Evolutionary conservation across 2,888 invertebrate species (phyloP), one percentile per base, ranked within the genome.

Genomic region (Entomobrya proxima): DNA sequence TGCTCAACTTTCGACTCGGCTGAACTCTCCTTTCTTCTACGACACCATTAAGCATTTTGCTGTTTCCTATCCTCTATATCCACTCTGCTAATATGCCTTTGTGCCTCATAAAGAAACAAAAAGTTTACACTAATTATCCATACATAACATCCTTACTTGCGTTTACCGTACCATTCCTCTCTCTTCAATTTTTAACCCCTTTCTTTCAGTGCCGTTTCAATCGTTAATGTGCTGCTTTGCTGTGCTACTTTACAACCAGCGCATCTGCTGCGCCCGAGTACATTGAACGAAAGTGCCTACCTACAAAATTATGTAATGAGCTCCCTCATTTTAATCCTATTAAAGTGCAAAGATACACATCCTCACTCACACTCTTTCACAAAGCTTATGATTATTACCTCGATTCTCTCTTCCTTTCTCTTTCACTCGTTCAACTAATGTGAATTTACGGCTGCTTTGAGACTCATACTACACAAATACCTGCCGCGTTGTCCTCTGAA

Each of bases 271-370:
- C 58, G 52, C 21, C 6, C 18, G 21, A 64, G 64, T 37, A 15
- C 30, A 61, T 61, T 30, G 30, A 6, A 55, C 21, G n/a, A n/a
- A n/a, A 64, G 64, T 64, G 21, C 37, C n/a, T n/a, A n/a, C n/a
- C n/a, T n/a, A n/a, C n/a, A n/a, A n/a, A n/a, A 61, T 77, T 61
- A 61, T 61, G 30, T 77, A 77, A 77, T 77, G 77, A 77, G 77
- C 61, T 40, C 35, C 21, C 58, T 44, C 77, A 44, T 77, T 77
- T 61, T 77, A 77, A 77, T 61, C 77, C 77, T 61, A 61, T 77
- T 61, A 37, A 40, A 55, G 55, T 0, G 55, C 24, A 37, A 55
- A 64, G 64, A 64, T 58, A 58, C 32, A 32, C 58, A 61, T 32
- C 32, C 30, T 0, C 32, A 32, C 9, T 9, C 58, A 55, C 27